These are phyloP conservation scores for Oryzaephilus surinamensis DNA, from an alignment of 1,140 invertebrate species.

Conservation along the genomic window DNA sequence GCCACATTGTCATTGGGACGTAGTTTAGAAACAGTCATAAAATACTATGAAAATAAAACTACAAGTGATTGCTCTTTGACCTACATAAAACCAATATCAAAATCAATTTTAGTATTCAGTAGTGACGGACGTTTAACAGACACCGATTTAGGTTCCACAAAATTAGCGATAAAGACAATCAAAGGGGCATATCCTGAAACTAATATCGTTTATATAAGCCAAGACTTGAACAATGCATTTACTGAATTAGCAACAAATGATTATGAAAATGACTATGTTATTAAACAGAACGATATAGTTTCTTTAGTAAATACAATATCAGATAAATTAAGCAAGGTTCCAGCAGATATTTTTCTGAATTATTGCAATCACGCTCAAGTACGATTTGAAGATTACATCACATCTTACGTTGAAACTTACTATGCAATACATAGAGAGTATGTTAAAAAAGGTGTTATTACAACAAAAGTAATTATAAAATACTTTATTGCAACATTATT, in stretches of 20 bases:
- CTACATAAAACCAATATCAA: conserved; percentile 14
- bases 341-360: conserved; percentile 25
- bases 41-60: conserved; percentile 21
- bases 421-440: conserved; percentile 26
- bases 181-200: conserved; percentile 21
- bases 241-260: conserved; percentile 7
- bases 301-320: conserved; percentile 13
- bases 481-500: conserved; percentile 4
- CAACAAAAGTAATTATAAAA: conserved; percentile 17
- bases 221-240: conserved; percentile 10
- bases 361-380: conserved; percentile 18
- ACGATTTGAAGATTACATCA: conserved; percentile 28
- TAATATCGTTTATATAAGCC: conserved; percentile 16
- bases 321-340: conserved; percentile 17
- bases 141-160: conserved; percentile 11
- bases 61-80: conserved; percentile 15
- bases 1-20: conserved; percentile 18
- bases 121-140: conserved; percentile 16
- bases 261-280: no score
- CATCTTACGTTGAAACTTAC: conserved; percentile 17
- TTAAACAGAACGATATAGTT: conserved; percentile 11
- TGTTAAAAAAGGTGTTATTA: conserved; percentile 12
- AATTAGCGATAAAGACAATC: conserved; percentile 15
- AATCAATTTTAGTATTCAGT: conserved; percentile 19
- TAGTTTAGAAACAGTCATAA: conserved; percentile 19